Evolutionary conservation across 2,888 invertebrate species (phyloP).

Genomic region (Neuroscelio doddi): DNA sequence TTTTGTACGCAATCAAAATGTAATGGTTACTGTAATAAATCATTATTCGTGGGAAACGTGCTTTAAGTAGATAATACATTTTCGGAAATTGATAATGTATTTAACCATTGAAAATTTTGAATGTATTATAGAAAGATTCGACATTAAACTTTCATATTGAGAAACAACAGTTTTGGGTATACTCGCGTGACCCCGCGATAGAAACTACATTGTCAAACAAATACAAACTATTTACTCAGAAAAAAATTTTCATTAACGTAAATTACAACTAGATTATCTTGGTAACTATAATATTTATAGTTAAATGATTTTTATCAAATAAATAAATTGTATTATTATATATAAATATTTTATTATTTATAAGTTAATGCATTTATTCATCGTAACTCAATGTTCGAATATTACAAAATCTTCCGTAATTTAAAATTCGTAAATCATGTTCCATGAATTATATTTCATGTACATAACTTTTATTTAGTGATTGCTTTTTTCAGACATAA

Average conservation of each 20-base stretch:
- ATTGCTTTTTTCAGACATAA: too few relatives aligned
- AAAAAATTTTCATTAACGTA: background rate
- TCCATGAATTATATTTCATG: too few relatives aligned
- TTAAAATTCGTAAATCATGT: too few relatives aligned
- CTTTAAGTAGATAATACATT: conserved; percentile 29
- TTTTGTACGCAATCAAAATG: conserved; percentile 40
- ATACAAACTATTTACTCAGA: conserved; percentile 22
- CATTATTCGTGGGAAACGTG: conserved; percentile 46
- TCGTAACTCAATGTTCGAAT: too few relatives aligned
- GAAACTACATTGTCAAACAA: conserved; percentile 27
- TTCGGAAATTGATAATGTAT: conserved; percentile 22
- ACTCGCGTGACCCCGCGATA: conserved; percentile 32
- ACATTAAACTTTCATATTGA: conserved; percentile 35
- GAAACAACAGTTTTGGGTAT: conserved; percentile 31
- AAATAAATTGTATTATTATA: too few relatives aligned
- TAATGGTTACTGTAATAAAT: too few relatives aligned
- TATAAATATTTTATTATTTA: too few relatives aligned
- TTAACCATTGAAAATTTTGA: conserved; percentile 31
- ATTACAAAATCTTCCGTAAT: too few relatives aligned
- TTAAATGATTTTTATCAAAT: background rate
- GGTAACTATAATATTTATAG: background rate
- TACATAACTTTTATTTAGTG: background rate
- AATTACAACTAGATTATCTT: background rate
- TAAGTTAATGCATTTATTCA: too few relatives aligned
- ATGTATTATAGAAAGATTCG: conserved; percentile 10